Percentiles rank a stretch among this genome's conserved stretches.
Evolutionary conservation across 2,113 vertebrate genomes (phyloP).

Genomic region (Camelus bactrianus): DNA sequence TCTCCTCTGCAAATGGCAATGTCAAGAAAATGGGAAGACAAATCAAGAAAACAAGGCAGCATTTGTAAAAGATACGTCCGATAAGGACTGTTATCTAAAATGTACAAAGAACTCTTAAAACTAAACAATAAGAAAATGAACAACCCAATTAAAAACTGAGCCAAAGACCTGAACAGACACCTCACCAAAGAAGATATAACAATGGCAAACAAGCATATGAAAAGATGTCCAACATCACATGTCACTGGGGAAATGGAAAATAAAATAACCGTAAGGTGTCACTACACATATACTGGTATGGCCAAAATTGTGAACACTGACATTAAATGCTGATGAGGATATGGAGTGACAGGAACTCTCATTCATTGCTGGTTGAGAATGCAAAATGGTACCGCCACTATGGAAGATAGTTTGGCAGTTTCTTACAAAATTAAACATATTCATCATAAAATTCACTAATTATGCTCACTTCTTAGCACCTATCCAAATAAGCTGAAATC

Average conservation of each 20-base stretch:
- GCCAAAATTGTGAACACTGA: neutral
- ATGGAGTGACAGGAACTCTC: neutral
- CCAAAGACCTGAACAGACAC: neutral
- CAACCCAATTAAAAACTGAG: neutral
- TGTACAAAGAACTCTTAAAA: neutral
- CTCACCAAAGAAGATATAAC: neutral
- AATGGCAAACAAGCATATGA: neutral
- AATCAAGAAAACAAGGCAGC: neutral
- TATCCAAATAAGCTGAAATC: neutral
- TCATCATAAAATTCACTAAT: neutral
- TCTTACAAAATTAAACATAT: constrained; percentile 3
- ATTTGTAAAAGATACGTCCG: neutral
- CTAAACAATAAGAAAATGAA: neutral
- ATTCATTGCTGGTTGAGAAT: neutral
- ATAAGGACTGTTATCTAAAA: neutral
- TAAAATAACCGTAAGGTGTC: neutral
- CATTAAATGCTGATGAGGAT: neutral
- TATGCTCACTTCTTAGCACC: neutral
- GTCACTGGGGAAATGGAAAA: neutral
- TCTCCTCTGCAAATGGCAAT: neutral
- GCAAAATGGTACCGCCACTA: neutral
- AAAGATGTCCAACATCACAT: neutral
- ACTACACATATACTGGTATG: neutral
- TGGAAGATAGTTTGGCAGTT: neutral
- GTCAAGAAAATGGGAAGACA: neutral